phyloP scores from a whole-genome alignment of 2,888 invertebrate species.

The Branchipolynoe longqiensis region DNA sequence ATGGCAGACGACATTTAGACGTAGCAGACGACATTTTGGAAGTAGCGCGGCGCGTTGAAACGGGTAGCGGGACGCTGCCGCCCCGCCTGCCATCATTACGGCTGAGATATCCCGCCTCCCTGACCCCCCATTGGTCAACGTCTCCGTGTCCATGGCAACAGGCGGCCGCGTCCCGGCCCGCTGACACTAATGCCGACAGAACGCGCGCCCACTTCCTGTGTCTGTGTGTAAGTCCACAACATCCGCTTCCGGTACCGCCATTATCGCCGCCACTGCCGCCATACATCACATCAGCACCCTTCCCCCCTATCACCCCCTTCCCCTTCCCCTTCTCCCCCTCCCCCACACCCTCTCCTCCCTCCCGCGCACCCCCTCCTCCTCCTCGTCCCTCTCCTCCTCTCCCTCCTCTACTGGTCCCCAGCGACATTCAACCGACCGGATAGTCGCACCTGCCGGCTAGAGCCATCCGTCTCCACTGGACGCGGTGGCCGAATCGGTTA shows the following conservation, averaged over 20 bases:
- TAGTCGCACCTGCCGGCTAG: no score
- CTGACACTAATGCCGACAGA: constrained; percentile 55
- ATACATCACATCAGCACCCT: constrained; percentile 1
- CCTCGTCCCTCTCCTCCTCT: neutral
- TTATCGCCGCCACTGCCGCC: neutral
- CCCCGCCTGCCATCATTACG: neutral
- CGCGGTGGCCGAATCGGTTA: no score
- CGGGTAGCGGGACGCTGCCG: neutral
- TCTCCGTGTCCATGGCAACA: constrained; percentile 42
- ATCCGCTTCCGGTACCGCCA: constrained; percentile 51
- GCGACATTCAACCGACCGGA: no score
- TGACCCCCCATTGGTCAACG: constrained; percentile 50
- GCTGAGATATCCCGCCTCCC: constrained; percentile 14
- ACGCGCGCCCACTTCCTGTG: constrained; percentile 36
- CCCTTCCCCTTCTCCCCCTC: neutral
- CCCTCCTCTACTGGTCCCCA: neutral
- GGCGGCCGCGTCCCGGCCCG: neutral
- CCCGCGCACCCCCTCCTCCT: neutral
- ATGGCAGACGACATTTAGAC: no score
- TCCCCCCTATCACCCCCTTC: neutral
- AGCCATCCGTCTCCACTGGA: no score
- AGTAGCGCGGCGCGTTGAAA: no score
- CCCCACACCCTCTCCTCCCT: neutral
- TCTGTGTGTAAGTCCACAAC: constrained; percentile 41
- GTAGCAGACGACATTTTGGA: no score